Evolutionary conservation across 2,888 invertebrate genomes (phyloP).

Genomic region (Callosobruchus maculatus): DNA sequence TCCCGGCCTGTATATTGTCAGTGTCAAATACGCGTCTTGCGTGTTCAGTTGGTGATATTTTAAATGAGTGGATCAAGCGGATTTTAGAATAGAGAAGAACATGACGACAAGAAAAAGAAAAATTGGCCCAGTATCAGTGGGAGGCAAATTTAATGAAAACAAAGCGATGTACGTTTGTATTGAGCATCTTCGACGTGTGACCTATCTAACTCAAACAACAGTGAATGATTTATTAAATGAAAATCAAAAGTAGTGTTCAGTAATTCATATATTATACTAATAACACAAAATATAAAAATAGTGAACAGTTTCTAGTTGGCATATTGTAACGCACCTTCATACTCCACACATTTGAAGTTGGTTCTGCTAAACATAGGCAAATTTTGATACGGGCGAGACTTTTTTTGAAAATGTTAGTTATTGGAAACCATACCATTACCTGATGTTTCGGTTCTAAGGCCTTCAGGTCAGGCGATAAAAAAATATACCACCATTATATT

Average conservation of each 20-base stretch:
- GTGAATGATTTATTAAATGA: background rate
- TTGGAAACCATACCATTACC: slow-evolving; percentile 41
- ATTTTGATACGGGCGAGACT: background rate
- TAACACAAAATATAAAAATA: background rate
- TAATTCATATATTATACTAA: background rate
- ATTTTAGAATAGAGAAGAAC: too few species aligned
- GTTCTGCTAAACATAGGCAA: slow-evolving; percentile 47
- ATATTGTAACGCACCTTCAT: slow-evolving; percentile 43
- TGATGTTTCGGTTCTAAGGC: slow-evolving; percentile 33
- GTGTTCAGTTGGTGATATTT: too few species aligned
- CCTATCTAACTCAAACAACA: background rate
- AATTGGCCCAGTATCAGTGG: background rate
- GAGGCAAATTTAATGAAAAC: background rate
- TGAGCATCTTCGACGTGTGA: background rate
- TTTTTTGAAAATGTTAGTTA: slow-evolving; percentile 13
- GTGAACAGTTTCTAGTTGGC: background rate
- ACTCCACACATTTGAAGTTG: slow-evolving; percentile 35
- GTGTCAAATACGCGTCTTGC: too few species aligned
- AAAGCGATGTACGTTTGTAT: background rate
- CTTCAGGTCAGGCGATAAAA: slow-evolving; percentile 47
- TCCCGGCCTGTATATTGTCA: too few species aligned
- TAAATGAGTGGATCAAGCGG: too few species aligned
- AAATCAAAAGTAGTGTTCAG: background rate
- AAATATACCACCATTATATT: slow-evolving; percentile 48
- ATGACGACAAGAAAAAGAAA: background rate